A percentile compares a stretch with the other conserved stretches of the same genome.
Conservation (phyloP, 2,888 invertebrate genomes). For the Pristionchus japonicus region DNA sequence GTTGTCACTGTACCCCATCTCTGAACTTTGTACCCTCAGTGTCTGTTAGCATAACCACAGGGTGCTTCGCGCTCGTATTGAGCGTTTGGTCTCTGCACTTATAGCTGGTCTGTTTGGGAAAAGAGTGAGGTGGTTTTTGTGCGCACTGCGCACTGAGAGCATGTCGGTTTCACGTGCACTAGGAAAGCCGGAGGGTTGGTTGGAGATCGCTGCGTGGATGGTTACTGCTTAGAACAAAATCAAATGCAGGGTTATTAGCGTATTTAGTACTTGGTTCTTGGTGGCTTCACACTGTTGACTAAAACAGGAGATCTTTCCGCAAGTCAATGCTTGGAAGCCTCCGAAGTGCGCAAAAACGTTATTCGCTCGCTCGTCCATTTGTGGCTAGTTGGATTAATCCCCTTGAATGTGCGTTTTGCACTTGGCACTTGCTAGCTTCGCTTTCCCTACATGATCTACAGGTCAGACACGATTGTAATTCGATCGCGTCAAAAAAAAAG, state of each 20-base stretch:
- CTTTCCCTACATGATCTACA: not conserved
- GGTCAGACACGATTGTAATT: not conserved
- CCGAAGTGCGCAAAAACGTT: no score
- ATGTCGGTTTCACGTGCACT: not conserved
- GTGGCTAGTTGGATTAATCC: not conserved
- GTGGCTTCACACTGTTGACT: not conserved
- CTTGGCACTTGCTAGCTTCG: not conserved
- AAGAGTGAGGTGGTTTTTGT: not conserved
- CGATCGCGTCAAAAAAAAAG: no score
- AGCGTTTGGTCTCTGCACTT: not conserved
- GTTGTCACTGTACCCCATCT: not conserved
- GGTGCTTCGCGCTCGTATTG: not conserved
- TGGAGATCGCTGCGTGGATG: not conserved
- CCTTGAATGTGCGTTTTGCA: not conserved
- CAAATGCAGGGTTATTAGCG: not conserved
- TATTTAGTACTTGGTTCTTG: not conserved
- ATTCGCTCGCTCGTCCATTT: no score
- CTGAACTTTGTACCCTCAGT: not conserved
- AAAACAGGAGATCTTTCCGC: no score
- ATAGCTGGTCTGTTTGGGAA: not conserved
- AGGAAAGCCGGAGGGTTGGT: not conserved
- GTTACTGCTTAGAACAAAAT: not conserved
- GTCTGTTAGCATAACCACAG: conserved; percentile 5
- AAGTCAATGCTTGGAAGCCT: no score
- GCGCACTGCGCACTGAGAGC: not conserved